Base-by-base conservation (phyloP, 1,140 invertebrate genomes). In the Dermatophagoides farinae region DNA sequence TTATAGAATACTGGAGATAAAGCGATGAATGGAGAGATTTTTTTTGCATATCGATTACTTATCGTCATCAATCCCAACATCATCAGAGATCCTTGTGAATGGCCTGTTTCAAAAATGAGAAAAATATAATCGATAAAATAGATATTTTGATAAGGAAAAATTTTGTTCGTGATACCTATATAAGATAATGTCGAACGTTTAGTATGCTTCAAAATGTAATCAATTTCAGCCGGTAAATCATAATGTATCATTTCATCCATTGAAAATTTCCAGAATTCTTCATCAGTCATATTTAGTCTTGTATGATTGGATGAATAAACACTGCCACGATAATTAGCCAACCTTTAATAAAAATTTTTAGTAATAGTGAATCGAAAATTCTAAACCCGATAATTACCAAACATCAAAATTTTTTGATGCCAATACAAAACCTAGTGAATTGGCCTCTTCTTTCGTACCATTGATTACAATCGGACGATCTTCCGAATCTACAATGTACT, bases 1-100 rank as follows among this genome's bases (percentile, higher is more conserved):
- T 86, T 76, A 64, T 76, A 85, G 0, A 79, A 81, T 0, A 86
- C 78, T 1, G 87, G 88, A 0, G 83, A 86, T 41, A 91, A 70
- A 0, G 80, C 80, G 57, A 81, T 75, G 61, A 73, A 72, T 10
- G 67, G 62, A 62, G 68, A 68, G 16, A 63, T 41, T n/a, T 82
- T 82, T 12, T 75, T 66, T 64, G 80, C 79, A 64, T 83, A 84
- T 47, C 80, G 75, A 0, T 81, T 80, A 16, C 72, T 70, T 23
- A 74, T 74, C 12, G 79, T 78, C n/a, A 76, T 69, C 76, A 84
- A 77, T 6, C 77, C 76, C 64, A 79, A 80, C 66, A 79, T 79
- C 52, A 61, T 75, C 76, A 51, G 79, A 0, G 77, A 80, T 22
- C 84, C 84, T 72, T 85, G 79, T 0, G 80, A 82, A 68, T 84